Evolutionary conservation across 2,113 vertebrate genomes (phyloP).

Genomic region (Casuarius casuarius): DNA sequence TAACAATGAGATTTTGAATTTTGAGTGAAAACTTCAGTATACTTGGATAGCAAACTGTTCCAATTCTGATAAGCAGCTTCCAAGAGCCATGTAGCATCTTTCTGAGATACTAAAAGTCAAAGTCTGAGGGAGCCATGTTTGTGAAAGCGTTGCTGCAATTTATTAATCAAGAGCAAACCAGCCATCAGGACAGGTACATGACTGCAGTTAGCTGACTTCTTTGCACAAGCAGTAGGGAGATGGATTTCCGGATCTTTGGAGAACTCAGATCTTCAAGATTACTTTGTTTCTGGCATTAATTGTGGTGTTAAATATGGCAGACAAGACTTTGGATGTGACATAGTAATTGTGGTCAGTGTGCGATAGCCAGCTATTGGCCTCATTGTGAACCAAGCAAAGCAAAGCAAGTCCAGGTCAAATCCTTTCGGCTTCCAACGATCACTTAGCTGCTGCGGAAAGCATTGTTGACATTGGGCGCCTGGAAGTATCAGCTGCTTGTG

Average conservation of each 20-base stretch:
- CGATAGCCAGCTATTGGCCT: slow-evolving; percentile 45
- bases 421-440: slow-evolving; percentile 40
- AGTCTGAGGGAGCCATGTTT: slow-evolving; percentile 37
- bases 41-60: slow-evolving; percentile 49
- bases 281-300: slow-evolving; percentile 3
- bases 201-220: not conserved
- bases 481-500: slow-evolving; percentile 18
- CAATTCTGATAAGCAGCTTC: slow-evolving; percentile 64
- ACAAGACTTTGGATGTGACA: slow-evolving; percentile 40
- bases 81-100: slow-evolving; percentile 58
- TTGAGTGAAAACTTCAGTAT: slow-evolving; percentile 61
- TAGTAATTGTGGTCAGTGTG: slow-evolving; percentile 38
- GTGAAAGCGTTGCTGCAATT: not conserved
- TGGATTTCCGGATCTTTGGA: not conserved
- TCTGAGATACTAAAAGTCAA: slow-evolving; percentile 17
- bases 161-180: slow-evolving; percentile 17
- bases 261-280: not conserved
- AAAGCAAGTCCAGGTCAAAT: slow-evolving; percentile 50
- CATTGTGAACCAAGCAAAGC: slow-evolving; percentile 40
- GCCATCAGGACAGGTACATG: slow-evolving; percentile 4
- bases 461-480: not conserved
- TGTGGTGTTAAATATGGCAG: not conserved
- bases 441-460: slow-evolving; percentile 8
- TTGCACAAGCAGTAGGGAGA: not conserved
- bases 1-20: slow-evolving; percentile 53